A percentile compares a stretch with the other conserved stretches of the same genome.
These are phyloP conservation scores for Aurelia sp. DNA, from an alignment of 30 jellyfish, hydroid and myxozoan species.

Conservation along the genomic window DNA sequence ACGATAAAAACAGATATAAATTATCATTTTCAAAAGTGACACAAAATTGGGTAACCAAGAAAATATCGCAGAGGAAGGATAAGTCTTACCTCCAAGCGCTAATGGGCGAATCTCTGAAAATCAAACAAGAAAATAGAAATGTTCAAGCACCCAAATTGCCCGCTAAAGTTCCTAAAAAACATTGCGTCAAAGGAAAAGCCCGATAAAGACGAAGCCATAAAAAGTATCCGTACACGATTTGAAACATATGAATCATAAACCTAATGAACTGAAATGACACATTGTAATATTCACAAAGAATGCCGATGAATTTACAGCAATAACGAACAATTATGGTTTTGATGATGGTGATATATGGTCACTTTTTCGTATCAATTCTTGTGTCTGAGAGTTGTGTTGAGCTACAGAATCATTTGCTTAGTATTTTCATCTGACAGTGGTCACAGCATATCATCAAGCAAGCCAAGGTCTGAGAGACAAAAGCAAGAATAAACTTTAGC, in stretches of 20 bases:
- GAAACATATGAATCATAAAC: neutral
- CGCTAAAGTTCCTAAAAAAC: constrained; percentile 7
- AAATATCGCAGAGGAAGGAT: constrained; percentile 7
- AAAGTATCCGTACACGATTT: neutral
- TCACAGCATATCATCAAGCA: no score
- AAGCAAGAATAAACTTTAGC: no score
- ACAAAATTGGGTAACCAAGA: constrained; percentile 20
- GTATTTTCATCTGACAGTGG: no score
- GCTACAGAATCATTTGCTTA: no score
- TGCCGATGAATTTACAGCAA: no score
- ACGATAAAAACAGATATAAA: constrained; percentile 20
- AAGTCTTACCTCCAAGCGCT: constrained; percentile 15
- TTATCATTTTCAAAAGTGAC: constrained; percentile 35
- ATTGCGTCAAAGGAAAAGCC: constrained; percentile 66
- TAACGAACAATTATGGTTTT: no score
- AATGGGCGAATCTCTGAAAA: constrained; percentile 1
- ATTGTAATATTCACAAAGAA: no score
- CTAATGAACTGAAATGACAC: no score
- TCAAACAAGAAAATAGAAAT: neutral
- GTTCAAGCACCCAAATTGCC: constrained; percentile 1
- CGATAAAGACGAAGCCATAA: constrained; percentile 18
- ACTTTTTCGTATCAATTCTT: no score
- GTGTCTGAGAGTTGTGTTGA: no score
- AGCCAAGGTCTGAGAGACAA: no score
- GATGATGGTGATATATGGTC: no score